phyloP scores from a whole-genome alignment of 2,113 vertebrate genomes.

The Microcebus ravelobensis region DNA sequence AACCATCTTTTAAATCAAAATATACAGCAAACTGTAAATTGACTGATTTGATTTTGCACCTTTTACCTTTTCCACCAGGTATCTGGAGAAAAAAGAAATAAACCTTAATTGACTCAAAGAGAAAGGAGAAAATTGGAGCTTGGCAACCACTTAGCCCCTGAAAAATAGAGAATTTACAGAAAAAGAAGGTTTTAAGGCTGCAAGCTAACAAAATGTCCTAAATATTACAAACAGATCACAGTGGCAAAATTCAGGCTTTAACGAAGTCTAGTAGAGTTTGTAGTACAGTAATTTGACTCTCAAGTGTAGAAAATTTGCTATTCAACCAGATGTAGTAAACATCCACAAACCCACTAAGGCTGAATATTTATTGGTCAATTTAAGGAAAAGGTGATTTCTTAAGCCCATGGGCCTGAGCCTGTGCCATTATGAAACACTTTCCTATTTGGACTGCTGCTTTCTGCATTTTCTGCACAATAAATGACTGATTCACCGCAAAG shows the following conservation, averaged over 20 bases:
- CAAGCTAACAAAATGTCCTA: conserved; percentile 47
- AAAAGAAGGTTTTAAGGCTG: conserved; percentile 25
- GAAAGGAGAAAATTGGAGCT: conserved; percentile 48
- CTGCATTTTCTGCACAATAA: conserved; percentile 55
- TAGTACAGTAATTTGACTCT: conserved; percentile 43
- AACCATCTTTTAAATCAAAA: background rate
- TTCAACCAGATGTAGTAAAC: conserved; percentile 23
- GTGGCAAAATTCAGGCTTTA: conserved; percentile 14
- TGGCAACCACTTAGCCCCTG: conserved; percentile 39
- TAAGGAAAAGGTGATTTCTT: conserved; percentile 56
- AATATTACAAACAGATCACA: conserved; percentile 59
- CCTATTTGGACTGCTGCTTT: conserved; percentile 20
- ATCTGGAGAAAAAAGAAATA: conserved; percentile 35
- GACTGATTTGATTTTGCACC: background rate
- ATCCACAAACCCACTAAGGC: background rate
- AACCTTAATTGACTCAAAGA: conserved; percentile 47
- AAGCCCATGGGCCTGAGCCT: background rate
- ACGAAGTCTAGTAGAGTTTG: conserved; percentile 7
- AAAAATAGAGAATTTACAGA: conserved; percentile 48
- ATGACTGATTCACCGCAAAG: conserved; percentile 1
- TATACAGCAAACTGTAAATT: background rate
- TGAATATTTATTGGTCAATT: conserved; percentile 64
- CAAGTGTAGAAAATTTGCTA: conserved; percentile 38
- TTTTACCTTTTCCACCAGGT: background rate
- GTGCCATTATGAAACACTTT: conserved; percentile 53